These are phyloP conservation scores for Ficedula albicollis DNA, from an alignment of 2,797 vertebrate species.

Conservation along the genomic window DNA sequence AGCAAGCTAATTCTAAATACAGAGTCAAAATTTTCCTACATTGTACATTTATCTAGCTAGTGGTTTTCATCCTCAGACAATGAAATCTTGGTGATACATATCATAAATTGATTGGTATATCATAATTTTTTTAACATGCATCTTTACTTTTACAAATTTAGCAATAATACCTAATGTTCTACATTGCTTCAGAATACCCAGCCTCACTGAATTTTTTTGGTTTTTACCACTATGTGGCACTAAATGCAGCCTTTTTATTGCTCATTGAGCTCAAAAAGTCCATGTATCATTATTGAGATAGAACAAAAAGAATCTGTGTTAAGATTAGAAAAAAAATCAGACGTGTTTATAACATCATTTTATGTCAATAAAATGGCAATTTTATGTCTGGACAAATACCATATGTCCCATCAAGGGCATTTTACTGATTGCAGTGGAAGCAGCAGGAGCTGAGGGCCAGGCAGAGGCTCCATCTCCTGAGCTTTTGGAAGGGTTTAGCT, in stretches of 20 bases:
- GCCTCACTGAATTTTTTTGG: not conserved
- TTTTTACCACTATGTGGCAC: constrained; percentile 36
- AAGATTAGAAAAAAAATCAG: not conserved
- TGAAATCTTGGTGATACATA: not conserved
- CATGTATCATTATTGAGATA: rapidly evolving
- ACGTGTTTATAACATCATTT: not conserved
- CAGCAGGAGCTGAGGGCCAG: not conserved
- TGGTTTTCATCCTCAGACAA: not conserved
- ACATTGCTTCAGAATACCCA: not conserved
- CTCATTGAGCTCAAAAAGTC: not conserved
- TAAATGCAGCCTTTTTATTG: not conserved
- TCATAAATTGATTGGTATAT: not conserved
- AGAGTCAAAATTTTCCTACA: not conserved
- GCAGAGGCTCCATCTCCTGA: not conserved
- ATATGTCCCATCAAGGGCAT: rapidly evolving
- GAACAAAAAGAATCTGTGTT: not conserved
- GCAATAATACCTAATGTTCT: not conserved
- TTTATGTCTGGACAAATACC: not conserved
- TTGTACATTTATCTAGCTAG: not conserved
- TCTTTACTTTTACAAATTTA: not conserved
- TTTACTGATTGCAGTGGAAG: not conserved
- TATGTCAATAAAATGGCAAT: not conserved
- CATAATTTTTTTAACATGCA: not conserved
- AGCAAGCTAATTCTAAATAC: not conserved
- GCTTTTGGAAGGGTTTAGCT: not conserved